phyloP scores from a whole-genome alignment of 2,797 vertebrate species.

The Acanthurus tractus region DNA sequence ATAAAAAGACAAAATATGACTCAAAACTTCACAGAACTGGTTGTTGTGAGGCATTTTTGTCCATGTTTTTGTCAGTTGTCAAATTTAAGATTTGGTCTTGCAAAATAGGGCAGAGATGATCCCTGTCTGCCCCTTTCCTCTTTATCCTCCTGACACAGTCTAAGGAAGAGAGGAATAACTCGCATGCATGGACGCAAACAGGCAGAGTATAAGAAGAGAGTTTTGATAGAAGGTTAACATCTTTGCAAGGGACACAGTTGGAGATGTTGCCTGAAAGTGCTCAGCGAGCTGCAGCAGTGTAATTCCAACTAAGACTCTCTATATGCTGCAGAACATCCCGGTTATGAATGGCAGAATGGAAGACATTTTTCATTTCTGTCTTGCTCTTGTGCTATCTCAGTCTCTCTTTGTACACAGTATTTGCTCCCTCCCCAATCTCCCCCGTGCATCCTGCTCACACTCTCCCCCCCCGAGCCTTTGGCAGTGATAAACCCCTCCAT shows the following conservation, averaged over 20 bases:
- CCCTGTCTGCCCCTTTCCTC: slow-evolving; percentile 21
- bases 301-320: slow-evolving; percentile 55
- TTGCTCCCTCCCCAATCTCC: slow-evolving; percentile 33
- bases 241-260: slow-evolving; percentile 52
- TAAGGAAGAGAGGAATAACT: slow-evolving; percentile 18
- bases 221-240: slow-evolving; percentile 42
- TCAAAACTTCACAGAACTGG: neutral
- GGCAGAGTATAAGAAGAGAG: slow-evolving; percentile 17
- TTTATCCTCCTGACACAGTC: slow-evolving; percentile 40
- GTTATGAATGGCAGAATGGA: slow-evolving; percentile 50
- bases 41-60: slow-evolving; percentile 10
- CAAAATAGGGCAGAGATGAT: slow-evolving; percentile 28
- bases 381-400: slow-evolving; percentile 43
- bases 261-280: slow-evolving; percentile 52
- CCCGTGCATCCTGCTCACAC: slow-evolving; percentile 3
- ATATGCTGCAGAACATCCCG: slow-evolving; percentile 53
- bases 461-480: slow-evolving; percentile 45
- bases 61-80: slow-evolving; percentile 8
- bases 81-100: slow-evolving; percentile 2
- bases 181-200: slow-evolving; percentile 24
- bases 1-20: neutral
- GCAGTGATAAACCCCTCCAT: slow-evolving; percentile 76
- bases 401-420: slow-evolving; percentile 45
- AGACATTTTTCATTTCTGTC: slow-evolving; percentile 48
- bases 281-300: slow-evolving; percentile 59